A percentile compares a stretch with the other conserved stretches of the same genome.
Conservation (phyloP, 2,797 vertebrate genomes). For the Leucoraja ocellata region DNA sequence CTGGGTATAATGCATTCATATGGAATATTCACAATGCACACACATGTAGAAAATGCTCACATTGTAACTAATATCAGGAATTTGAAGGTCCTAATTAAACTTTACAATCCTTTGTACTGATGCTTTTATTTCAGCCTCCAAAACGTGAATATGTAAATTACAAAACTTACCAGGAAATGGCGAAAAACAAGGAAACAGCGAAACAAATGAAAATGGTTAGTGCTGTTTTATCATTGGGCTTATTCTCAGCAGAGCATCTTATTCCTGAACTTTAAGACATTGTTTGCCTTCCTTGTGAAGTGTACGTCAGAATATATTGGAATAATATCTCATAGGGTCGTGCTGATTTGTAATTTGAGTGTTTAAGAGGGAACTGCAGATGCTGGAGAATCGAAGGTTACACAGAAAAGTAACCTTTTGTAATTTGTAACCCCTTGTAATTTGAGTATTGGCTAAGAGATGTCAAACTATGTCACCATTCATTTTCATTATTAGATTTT, state of each 20-base stretch:
- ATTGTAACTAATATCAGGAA: background rate
- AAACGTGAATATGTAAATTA: constrained; percentile 81
- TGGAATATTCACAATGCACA: no score
- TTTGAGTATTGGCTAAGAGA: background rate
- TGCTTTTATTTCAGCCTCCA: constrained; percentile 63
- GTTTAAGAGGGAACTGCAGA: no score
- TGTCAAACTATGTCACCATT: background rate
- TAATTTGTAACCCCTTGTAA: no score
- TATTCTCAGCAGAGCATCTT: background rate
- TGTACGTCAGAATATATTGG: background rate
- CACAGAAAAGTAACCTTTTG: no score
- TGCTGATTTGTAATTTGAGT: background rate
- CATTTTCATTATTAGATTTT: background rate
- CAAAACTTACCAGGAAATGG: constrained; percentile 71
- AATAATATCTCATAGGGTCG: background rate
- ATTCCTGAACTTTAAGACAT: background rate
- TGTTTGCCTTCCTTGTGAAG: background rate
- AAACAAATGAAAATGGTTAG: constrained; percentile 64
- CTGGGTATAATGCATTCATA: background rate
- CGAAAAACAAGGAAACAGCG: constrained; percentile 63
- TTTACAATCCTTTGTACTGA: background rate
- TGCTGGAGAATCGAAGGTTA: no score
- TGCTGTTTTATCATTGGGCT: constrained; percentile 35
- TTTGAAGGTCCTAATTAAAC: background rate
- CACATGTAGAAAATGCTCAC: background rate